Conservation (phyloP, 2,797 vertebrate species). For the Menidia menidia region DNA sequence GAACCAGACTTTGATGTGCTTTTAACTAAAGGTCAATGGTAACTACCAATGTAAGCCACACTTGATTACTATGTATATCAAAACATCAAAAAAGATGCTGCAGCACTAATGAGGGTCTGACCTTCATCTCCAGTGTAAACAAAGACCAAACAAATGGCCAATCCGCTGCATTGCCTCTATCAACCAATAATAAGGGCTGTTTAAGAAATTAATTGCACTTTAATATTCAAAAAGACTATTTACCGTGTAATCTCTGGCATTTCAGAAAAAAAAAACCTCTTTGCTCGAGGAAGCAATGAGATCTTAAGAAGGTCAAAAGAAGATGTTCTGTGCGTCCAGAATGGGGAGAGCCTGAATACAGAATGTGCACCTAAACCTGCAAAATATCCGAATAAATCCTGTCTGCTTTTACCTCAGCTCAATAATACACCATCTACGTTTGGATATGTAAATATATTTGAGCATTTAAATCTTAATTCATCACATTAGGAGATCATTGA, state of each 20-base stretch:
- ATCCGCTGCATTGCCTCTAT: constrained; percentile 46
- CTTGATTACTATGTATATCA: constrained; percentile 80
- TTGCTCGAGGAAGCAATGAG: constrained; percentile 12
- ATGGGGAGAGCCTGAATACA: neutral
- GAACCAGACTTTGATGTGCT: constrained; percentile 75
- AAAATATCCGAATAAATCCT: constrained; percentile 15
- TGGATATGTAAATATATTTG: constrained; percentile 56
- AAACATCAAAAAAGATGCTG: constrained; percentile 74
- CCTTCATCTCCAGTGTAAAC: constrained; percentile 73
- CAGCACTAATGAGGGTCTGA: constrained; percentile 77
- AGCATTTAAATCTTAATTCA: constrained; percentile 66
- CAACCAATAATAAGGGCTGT: constrained; percentile 52
- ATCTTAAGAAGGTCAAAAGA: constrained; percentile 12
- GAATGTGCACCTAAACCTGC: constrained; percentile 1
- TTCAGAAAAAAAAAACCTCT: constrained; percentile 7
- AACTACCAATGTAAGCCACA: constrained; percentile 65
- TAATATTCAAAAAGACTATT: constrained; percentile 42
- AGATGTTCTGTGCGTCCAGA: neutral
- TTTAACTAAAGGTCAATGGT: constrained; percentile 79
- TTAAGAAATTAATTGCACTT: constrained; percentile 48
- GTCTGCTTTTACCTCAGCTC: constrained; percentile 17
- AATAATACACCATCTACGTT: constrained; percentile 27
- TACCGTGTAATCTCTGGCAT: constrained; percentile 34
- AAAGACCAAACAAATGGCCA: constrained; percentile 62
- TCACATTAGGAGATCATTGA: constrained; percentile 69